Conservation (phyloP, 2,797 vertebrate genomes). For the Oceanodroma leucorhoa region DNA sequence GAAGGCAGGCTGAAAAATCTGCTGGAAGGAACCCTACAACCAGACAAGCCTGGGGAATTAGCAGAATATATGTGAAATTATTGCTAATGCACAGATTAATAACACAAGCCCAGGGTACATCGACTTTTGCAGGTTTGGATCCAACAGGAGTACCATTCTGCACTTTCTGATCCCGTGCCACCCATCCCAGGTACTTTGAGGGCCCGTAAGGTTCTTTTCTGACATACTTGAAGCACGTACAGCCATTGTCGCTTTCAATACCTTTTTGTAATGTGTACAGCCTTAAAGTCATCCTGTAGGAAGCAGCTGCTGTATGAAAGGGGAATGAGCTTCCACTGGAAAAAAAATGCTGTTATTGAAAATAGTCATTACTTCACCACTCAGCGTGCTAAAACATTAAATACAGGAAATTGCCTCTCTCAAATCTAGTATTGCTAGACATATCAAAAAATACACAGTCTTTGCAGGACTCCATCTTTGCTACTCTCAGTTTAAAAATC, state of each 20-base stretch:
- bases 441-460: conserved; percentile 43
- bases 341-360: conserved; percentile 10
- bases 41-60: neutral
- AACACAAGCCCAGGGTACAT: neutral
- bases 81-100: neutral
- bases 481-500: conserved; percentile 54
- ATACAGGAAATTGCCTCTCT: conserved; percentile 36
- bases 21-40: neutral
- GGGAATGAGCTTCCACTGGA: conserved; percentile 9
- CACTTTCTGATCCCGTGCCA: conserved; percentile 13
- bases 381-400: conserved; percentile 28
- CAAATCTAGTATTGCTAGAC: conserved; percentile 22
- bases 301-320: conserved; percentile 61
- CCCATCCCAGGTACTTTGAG: neutral
- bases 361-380: conserved; percentile 24
- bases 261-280: conserved; percentile 28
- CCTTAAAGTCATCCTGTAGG: neutral
- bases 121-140: neutral
- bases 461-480: conserved; percentile 32
- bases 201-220: neutral
- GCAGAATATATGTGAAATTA: neutral
- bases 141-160: neutral
- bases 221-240: neutral
- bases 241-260: conserved; percentile 30
- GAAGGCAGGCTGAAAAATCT: conserved; percentile 5